Evolutionary conservation across 2,797 vertebrate species (phyloP).

Genomic region (Acipenser transmontanus): DNA sequence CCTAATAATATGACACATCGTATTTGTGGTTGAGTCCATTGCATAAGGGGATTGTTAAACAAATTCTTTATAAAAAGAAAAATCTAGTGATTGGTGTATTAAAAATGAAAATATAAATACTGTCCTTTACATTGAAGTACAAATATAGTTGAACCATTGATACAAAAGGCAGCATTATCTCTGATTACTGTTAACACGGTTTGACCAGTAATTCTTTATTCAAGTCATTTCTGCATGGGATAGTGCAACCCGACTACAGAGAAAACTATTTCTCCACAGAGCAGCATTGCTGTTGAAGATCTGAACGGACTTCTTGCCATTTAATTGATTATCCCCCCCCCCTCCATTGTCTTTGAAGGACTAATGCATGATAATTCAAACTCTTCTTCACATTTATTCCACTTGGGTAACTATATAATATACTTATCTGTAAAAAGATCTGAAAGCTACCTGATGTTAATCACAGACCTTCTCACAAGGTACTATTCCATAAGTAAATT

Average conservation of each 20-base stretch:
- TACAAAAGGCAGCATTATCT: no score
- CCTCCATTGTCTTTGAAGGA: slow-evolving; percentile 18
- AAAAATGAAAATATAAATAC: no score
- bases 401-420: slow-evolving; percentile 29
- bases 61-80: no score
- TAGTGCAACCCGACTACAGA: not conserved
- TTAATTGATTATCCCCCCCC: not conserved
- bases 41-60: no score
- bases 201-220: no score
- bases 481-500: slow-evolving; percentile 27
- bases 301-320: slow-evolving; percentile 41
- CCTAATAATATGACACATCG: no score
- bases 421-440: slow-evolving; percentile 33
- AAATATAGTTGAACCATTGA: no score
- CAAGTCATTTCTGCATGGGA: no score
- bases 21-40: no score
- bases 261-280: slow-evolving; percentile 48
- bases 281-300: slow-evolving; percentile 25
- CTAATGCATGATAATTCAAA: slow-evolving; percentile 34
- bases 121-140: no score
- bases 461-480: slow-evolving; percentile 18
- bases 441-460: slow-evolving; percentile 12
- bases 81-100: no score
- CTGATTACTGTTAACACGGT: no score
- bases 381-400: slow-evolving; percentile 39